These are phyloP conservation scores for Taphrorychus bicolor DNA, from an alignment of 2,888 invertebrate genomes.

Conservation along the genomic window DNA sequence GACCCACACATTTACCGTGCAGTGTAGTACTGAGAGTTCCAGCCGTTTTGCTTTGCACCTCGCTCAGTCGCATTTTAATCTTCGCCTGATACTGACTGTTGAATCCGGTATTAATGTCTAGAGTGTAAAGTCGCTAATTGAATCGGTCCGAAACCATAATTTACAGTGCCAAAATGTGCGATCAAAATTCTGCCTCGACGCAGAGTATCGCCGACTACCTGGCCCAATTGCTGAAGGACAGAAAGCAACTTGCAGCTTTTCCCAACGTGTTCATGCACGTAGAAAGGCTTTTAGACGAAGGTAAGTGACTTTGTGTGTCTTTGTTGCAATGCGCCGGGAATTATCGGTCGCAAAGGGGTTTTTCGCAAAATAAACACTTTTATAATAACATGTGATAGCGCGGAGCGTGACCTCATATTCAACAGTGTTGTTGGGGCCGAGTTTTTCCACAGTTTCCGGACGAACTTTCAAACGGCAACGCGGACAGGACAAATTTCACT, in stretches of 20 bases:
- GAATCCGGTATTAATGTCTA: slow-evolving; percentile 20
- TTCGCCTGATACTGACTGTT: slow-evolving; percentile 11
- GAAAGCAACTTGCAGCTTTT: slow-evolving; percentile 99
- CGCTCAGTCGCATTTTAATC: slow-evolving; percentile 27
- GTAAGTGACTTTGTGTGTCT: slow-evolving; percentile 63
- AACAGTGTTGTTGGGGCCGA: slow-evolving; percentile 3
- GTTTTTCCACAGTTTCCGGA: background rate
- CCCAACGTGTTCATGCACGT: slow-evolving; percentile 99
- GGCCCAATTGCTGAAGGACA: slow-evolving; percentile 99
- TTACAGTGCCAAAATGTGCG: slow-evolving; percentile 53
- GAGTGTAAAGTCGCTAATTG: slow-evolving; percentile 11
- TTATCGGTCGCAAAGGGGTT: background rate
- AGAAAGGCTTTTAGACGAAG: slow-evolving; percentile 98
- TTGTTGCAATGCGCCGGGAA: background rate
- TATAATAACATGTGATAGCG: slow-evolving; percentile 29
- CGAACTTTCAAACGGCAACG: background rate
- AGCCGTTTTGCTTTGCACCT: background rate
- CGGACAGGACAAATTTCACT: background rate
- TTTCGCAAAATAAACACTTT: slow-evolving; percentile 28
- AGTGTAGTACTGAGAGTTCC: slow-evolving; percentile 14
- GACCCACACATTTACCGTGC: slow-evolving; percentile 25
- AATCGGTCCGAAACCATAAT: background rate
- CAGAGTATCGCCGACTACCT: slow-evolving; percentile 99
- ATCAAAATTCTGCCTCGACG: slow-evolving; percentile 68
- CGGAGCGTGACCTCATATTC: slow-evolving; percentile 25